Evolutionary conservation across 2,113 vertebrate genomes (phyloP).

Genomic region (Platichthys flesus): DNA sequence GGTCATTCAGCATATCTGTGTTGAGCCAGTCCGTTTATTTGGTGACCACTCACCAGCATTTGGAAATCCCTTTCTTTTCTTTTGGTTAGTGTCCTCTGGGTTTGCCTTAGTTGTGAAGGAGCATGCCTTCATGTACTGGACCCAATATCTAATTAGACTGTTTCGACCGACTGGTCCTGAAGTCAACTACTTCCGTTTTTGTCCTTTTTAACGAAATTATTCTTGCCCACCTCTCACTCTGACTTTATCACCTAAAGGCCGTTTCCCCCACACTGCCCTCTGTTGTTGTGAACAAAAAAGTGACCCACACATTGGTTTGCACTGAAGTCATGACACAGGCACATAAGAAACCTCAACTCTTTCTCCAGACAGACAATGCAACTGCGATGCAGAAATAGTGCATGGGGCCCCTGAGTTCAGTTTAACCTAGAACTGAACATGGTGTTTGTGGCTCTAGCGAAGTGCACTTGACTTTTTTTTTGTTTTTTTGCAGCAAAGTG

Average conservation of each 20-base stretch:
- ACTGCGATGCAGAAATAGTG: constrained; percentile 49
- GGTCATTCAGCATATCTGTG: constrained; percentile 17
- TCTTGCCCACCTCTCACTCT: constrained; percentile 32
- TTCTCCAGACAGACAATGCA: constrained; percentile 39
- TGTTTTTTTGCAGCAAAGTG: constrained; percentile 59
- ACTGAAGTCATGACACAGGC: constrained; percentile 68
- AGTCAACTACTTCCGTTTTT: constrained; percentile 40
- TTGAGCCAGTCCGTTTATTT: constrained; percentile 25
- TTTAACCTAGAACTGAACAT: constrained; percentile 9
- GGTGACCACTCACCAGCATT: constrained; percentile 43
- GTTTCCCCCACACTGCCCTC: constrained; percentile 48
- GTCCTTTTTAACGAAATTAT: constrained; percentile 35
- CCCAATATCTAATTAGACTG: constrained; percentile 22
- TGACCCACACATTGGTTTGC: constrained; percentile 52
- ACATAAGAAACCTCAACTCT: constrained; percentile 36
- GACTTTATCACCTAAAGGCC: constrained; percentile 52
- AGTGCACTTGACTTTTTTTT: constrained; percentile 73
- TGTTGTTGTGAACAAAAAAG: constrained; percentile 49
- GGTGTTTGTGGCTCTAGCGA: constrained; percentile 56
- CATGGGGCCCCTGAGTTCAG: constrained; percentile 20
- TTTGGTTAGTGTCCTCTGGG: constrained; percentile 13
- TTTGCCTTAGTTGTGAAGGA: constrained; percentile 56
- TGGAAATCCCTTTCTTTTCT: constrained; percentile 11
- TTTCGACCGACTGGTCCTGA: constrained; percentile 36
- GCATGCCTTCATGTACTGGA: constrained; percentile 31